Evolutionary conservation across 1,140 invertebrate genomes (phyloP).

Genomic region (Lucilia sericata): DNA sequence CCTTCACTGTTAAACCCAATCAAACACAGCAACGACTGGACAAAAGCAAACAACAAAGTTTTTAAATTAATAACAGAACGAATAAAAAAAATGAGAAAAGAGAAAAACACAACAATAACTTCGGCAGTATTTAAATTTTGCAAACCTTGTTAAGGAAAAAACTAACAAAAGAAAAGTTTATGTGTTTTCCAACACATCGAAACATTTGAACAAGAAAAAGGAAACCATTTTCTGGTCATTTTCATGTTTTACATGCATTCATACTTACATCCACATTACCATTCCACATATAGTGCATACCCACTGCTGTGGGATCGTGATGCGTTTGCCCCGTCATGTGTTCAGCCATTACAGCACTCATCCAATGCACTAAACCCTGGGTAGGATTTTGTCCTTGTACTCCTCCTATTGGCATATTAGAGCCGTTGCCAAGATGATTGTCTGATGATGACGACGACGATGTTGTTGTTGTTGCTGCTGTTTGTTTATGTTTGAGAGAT

Average conservation of each 20-base stretch:
- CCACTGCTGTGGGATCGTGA: conserved; percentile 73
- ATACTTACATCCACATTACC: conserved; percentile 73
- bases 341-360: conserved; percentile 84
- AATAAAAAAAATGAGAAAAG: background rate
- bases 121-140: too few relatives aligned
- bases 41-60: background rate
- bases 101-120: background rate
- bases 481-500: conserved; percentile 33
- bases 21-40: background rate
- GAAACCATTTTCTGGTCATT: too few relatives aligned
- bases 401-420: conserved; percentile 66
- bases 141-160: too few relatives aligned
- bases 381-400: conserved; percentile 74
- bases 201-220: too few relatives aligned
- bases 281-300: conserved; percentile 80
- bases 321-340: conserved; percentile 78
- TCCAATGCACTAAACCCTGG: conserved; percentile 84
- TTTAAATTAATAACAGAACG: background rate
- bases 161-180: too few relatives aligned
- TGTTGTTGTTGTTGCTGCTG: background rate
- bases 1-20: background rate
- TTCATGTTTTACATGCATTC: too few relatives aligned
- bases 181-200: too few relatives aligned
- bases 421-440: conserved; percentile 29
- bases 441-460: conserved; percentile 36